phyloP scores from a whole-genome alignment of 2,888 invertebrate species.

The Ceratothoa steindachneri region DNA sequence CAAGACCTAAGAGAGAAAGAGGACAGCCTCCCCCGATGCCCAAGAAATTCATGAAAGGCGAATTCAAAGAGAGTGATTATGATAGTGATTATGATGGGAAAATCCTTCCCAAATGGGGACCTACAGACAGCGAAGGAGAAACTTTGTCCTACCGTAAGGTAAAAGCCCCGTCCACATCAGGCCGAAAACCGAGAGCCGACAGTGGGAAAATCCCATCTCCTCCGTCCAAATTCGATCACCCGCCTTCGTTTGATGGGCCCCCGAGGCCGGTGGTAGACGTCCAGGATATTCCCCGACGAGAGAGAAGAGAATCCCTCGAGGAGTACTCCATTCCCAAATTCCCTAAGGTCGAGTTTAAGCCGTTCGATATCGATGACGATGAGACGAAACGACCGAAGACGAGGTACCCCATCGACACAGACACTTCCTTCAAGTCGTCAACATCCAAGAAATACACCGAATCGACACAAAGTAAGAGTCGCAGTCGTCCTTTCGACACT shows the following conservation, averaged over 20 bases:
- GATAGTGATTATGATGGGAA: conserved; percentile 64
- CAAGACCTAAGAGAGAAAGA: conserved; percentile 51
- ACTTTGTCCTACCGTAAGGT: conserved; percentile 62
- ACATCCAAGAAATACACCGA: conserved; percentile 28
- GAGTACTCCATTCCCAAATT: conserved; percentile 42
- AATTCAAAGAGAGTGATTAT: conserved; percentile 66
- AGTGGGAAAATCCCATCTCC: conserved; percentile 39
- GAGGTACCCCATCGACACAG: conserved; percentile 21
- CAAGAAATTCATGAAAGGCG: conserved; percentile 64
- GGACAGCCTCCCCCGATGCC: conserved; percentile 61
- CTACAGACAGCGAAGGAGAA: conserved; percentile 60
- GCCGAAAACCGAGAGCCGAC: conserved; percentile 17
- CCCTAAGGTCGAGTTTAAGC: conserved; percentile 45
- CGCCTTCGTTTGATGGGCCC: conserved; percentile 55
- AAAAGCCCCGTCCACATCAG: conserved; percentile 46
- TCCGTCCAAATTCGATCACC: conserved; percentile 57
- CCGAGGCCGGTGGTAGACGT: conserved; percentile 49
- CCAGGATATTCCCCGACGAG: conserved; percentile 37
- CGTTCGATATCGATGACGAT: conserved; percentile 35
- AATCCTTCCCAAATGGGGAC: conserved; percentile 63
- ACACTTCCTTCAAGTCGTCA: conserved; percentile 17
- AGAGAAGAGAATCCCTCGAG: conserved; percentile 42
- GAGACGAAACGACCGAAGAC: conserved; percentile 11
- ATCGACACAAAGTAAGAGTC: conserved; percentile 38
- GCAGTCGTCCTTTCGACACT: too few relatives aligned